Evolutionary conservation across 2,797 vertebrate species (phyloP), one percentile per base, ranked within the genome.

Genomic region (Philypnodon macrostomus): DNA sequence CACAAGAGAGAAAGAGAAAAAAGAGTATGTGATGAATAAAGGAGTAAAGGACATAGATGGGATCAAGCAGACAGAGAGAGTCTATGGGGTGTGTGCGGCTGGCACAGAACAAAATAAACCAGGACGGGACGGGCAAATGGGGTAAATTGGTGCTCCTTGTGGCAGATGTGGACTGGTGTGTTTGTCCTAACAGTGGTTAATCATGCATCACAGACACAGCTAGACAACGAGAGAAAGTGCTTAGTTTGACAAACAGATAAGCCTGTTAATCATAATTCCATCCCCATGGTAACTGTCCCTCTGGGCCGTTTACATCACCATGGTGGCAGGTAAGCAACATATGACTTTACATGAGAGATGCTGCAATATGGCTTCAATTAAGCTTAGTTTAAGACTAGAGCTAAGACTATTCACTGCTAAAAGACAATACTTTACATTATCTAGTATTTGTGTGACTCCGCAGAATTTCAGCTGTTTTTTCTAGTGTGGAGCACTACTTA

Each of bases 191-290:
- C 58, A 19, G 58, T 21, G 40, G 39, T 62, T 74, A 77, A 80
- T 75, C 60, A 34, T 50, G 53, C 72, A 71, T 74, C 59, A 64
- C 21, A 41, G 54, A 57, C 46, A 38, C 57, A 62, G 57, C 45
- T 53, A 73, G 66, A 60, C 17, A 57, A n/a, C n/a, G n/a, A 26
- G 29, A 38, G 24, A 52, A 77, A 76, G 61, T 70, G 58, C 74
- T 77, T 67, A 63, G 67, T 45, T 63, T 47, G 63, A 63, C 69
- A 80, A 80, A 75, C 73, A 80, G 72, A 81, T 72, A 70, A 71
- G 46, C 35, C 54, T 21, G 67, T 62, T 77, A 77, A 82, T 81
- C 70, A 78, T 65, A 75, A 71, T 81, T 73, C 41, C 31, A 49
- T 81, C 65, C 63, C 73, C 57, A 80, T 68, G 63, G 78, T 72